phyloP scores from a whole-genome alignment of 2,113 vertebrate species.

The Serranochromis macrocephalus region DNA sequence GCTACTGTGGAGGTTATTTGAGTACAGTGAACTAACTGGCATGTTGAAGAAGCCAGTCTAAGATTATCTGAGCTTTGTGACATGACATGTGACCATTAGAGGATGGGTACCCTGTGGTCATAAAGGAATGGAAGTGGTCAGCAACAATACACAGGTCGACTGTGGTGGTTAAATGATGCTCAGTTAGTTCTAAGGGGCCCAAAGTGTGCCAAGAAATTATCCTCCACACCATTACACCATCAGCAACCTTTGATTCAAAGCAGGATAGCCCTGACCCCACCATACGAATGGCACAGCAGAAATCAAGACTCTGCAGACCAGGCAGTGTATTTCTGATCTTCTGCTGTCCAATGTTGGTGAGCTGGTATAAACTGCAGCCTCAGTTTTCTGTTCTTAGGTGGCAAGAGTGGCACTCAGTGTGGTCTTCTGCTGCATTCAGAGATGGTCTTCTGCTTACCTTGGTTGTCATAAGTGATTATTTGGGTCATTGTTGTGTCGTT shows the following conservation, averaged over 20 bases:
- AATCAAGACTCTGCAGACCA: neutral
- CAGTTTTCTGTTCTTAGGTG: neutral
- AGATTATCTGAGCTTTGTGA: neutral
- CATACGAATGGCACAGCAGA: neutral
- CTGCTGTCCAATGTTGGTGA: neutral
- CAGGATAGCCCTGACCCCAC: neutral
- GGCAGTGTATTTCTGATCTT: neutral
- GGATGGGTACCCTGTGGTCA: neutral
- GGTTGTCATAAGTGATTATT: neutral
- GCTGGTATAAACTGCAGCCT: neutral
- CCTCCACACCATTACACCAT: neutral
- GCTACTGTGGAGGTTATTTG: neutral
- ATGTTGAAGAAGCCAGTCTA: neutral
- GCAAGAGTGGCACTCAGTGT: neutral
- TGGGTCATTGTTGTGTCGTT: neutral
- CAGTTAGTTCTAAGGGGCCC: neutral
- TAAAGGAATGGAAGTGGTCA: neutral
- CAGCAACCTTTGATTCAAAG: neutral
- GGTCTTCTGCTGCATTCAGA: neutral
- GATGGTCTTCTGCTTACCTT: neutral
- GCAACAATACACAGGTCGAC: neutral
- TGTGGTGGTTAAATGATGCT: neutral
- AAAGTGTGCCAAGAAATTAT: neutral
- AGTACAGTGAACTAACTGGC: neutral
- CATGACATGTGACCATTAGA: neutral